phyloP scores from a whole-genome alignment of 2,113 vertebrate species.

The Oryzias woworae region DNA sequence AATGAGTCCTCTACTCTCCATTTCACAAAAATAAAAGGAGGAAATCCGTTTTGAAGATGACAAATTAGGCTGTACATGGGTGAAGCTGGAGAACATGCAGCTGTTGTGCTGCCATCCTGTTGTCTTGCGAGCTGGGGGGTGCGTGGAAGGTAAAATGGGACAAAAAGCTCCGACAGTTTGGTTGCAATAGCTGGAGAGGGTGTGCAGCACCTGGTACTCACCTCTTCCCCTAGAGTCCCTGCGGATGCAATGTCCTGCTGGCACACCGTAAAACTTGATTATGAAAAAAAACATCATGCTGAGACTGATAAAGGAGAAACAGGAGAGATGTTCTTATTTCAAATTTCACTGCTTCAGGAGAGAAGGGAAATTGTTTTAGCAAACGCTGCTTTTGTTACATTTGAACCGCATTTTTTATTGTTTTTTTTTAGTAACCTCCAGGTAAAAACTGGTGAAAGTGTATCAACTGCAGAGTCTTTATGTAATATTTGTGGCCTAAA shows the following conservation, averaged over 20 bases:
- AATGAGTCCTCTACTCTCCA: constrained; percentile 64
- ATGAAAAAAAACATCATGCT: constrained; percentile 73
- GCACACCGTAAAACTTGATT: constrained; percentile 74
- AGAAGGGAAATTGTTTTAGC: constrained; percentile 15
- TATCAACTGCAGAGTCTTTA: background rate
- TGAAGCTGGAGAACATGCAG: constrained; percentile 60
- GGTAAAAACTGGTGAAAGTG: background rate
- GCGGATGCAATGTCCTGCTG: constrained; percentile 60
- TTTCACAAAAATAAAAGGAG: constrained; percentile 18
- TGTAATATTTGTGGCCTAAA: background rate
- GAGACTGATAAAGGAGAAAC: constrained; percentile 63
- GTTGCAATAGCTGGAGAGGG: constrained; percentile 59
- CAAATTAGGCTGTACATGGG: constrained; percentile 43
- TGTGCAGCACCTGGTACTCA: constrained; percentile 70
- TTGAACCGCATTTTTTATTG: background rate
- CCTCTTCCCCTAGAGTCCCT: constrained; percentile 64
- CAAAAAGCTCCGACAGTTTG: constrained; percentile 47
- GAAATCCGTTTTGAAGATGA: constrained; percentile 14
- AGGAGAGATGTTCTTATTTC: constrained; percentile 46
- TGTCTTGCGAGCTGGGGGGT: constrained; percentile 27
- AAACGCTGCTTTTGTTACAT: constrained; percentile 20
- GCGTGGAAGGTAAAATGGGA: constrained; percentile 62
- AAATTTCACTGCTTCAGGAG: constrained; percentile 34
- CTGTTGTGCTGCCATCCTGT: constrained; percentile 56
- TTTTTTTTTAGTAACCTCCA: background rate